A percentile compares a stretch with the other conserved stretches of the same genome.
Evolutionary conservation across 2,888 invertebrate genomes (phyloP).

Genomic region (Cheilosia scutellata): DNA sequence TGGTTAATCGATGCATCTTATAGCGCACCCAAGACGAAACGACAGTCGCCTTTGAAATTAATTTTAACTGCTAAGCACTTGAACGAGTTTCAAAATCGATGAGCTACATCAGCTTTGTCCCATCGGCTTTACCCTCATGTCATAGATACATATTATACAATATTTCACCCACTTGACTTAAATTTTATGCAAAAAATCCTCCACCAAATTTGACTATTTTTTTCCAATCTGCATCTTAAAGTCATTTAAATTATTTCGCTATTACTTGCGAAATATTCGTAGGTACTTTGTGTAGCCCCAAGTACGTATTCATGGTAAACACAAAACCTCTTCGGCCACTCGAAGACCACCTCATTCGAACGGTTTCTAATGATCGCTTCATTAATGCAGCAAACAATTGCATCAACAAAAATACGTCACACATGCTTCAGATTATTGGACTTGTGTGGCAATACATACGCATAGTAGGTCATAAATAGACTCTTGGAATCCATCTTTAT

Average conservation of each 20-base stretch:
- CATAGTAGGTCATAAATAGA: slow-evolving; percentile 8
- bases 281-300: background rate
- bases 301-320: slow-evolving; percentile 8
- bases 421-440: slow-evolving; percentile 19
- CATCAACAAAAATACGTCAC: background rate
- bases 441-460: slow-evolving; percentile 10
- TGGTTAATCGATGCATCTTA: too few relatives aligned
- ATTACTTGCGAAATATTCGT: slow-evolving; percentile 18
- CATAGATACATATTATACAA: too few relatives aligned
- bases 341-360: slow-evolving; percentile 18
- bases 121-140: too few relatives aligned
- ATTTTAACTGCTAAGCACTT: too few relatives aligned
- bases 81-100: too few relatives aligned
- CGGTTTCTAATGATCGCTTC: slow-evolving; percentile 43
- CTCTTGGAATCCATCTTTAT: background rate
- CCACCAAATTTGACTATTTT: background rate
- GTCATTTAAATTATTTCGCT: slow-evolving; percentile 24
- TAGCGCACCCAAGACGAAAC: too few relatives aligned
- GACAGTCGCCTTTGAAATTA: too few relatives aligned
- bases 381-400: slow-evolving; percentile 42
- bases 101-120: too few relatives aligned
- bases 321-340: slow-evolving; percentile 2
- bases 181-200: background rate
- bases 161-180: background rate
- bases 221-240: background rate